A percentile compares a stretch with the other conserved stretches of the same genome.
phyloP scores from a whole-genome alignment of 2,113 vertebrate genomes.

The Lagopus leucura region DNA sequence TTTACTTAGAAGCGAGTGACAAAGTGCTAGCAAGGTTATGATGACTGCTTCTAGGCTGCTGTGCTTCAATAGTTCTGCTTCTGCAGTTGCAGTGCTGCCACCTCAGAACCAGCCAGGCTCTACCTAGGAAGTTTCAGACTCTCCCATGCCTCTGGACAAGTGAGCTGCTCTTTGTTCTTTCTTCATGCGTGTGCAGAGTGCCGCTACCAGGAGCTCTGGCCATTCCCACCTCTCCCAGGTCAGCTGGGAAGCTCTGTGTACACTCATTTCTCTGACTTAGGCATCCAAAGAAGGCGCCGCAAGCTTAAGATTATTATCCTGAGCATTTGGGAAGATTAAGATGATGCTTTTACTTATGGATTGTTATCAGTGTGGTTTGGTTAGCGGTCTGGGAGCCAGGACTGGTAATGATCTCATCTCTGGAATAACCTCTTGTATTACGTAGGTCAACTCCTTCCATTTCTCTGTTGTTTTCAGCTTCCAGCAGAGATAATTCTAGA shows the following conservation, averaged over 20 bases:
- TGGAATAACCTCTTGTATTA: not conserved
- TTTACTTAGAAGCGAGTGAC: not conserved
- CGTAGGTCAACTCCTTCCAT: not conserved
- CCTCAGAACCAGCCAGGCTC: not conserved
- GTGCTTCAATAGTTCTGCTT: not conserved
- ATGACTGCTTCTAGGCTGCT: not conserved
- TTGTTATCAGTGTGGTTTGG: not conserved
- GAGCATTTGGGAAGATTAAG: not conserved
- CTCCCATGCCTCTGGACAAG: not conserved
- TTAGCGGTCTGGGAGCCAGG: not conserved
- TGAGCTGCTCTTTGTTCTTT: not conserved
- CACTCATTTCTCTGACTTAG: not conserved
- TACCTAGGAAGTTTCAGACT: not conserved
- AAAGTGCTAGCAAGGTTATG: not conserved
- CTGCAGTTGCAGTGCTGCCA: fast-evolving
- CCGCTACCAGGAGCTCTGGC: not conserved
- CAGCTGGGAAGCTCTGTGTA: not conserved
- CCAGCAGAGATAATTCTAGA: not conserved
- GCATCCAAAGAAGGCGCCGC: not conserved
- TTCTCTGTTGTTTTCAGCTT: not conserved
- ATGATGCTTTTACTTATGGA: not conserved
- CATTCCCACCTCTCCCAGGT: not conserved
- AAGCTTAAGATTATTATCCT: not conserved
- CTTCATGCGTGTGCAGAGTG: not conserved
- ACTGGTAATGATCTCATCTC: not conserved